Evolutionary conservation across 2,888 invertebrate genomes (phyloP).

Genomic region (Mystacides longicornis): DNA sequence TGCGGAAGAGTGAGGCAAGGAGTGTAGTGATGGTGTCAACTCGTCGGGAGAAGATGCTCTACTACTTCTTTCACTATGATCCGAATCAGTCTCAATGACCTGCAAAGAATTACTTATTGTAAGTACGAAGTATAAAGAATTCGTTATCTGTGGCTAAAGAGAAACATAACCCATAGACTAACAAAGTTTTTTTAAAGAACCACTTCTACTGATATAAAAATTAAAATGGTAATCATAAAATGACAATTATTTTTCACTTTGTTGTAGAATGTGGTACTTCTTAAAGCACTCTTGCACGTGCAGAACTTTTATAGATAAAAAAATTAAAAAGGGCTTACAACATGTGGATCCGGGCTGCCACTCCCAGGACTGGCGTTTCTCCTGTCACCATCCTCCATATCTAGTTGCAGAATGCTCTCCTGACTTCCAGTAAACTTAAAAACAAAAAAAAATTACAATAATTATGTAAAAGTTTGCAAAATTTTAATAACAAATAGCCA

Average conservation of each 20-base stretch:
- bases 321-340: background rate
- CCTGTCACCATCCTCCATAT: slow-evolving; percentile 50
- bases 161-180: too few species aligned
- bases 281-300: too few species aligned
- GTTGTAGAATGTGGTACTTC: too few species aligned
- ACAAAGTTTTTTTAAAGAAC: too few species aligned
- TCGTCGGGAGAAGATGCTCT: slow-evolving; percentile 59
- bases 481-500: too few species aligned
- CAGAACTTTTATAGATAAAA: background rate
- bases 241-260: too few species aligned
- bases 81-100: slow-evolving; percentile 32
- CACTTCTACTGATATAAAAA: too few species aligned
- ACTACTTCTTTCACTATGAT: slow-evolving; percentile 49
- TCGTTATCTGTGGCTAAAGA: too few species aligned
- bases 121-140: too few species aligned
- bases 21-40: slow-evolving; percentile 48
- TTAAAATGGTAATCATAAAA: too few species aligned
- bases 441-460: background rate
- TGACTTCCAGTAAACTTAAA: slow-evolving; percentile 74
- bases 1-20: slow-evolving; percentile 2
- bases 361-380: slow-evolving; percentile 32
- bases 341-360: slow-evolving; percentile 35
- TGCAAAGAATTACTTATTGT: slow-evolving; percentile 3
- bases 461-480: too few species aligned
- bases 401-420: slow-evolving; percentile 74